phyloP scores from a whole-genome alignment of 2,888 invertebrate species.

The Idaea straminata region DNA sequence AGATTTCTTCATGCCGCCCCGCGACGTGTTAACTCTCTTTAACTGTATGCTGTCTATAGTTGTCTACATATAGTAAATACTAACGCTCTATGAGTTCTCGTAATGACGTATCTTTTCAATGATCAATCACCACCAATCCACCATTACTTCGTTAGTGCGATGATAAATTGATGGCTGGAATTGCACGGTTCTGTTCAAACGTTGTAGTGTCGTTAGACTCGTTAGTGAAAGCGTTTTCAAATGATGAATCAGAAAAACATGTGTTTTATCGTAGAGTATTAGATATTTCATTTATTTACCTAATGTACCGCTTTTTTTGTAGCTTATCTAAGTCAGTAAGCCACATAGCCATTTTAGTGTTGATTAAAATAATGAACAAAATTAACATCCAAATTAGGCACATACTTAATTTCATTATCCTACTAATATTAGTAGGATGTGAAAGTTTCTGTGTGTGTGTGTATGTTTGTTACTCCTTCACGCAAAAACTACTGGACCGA shows the following conservation, averaged over 20 bases:
- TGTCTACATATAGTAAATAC: not conserved
- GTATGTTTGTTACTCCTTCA: too few species aligned
- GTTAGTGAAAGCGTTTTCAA: constrained; percentile 1
- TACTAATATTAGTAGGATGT: too few species aligned
- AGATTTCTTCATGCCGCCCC: too few species aligned
- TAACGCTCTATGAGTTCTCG: not conserved
- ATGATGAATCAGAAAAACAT: not conserved
- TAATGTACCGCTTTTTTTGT: not conserved
- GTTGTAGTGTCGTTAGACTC: not conserved
- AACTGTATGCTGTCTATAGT: not conserved
- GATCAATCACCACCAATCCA: not conserved
- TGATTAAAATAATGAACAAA: too few species aligned
- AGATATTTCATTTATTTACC: not conserved
- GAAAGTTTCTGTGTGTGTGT: too few species aligned
- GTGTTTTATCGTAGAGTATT: not conserved
- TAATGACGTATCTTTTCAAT: not conserved
- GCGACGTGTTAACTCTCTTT: not conserved
- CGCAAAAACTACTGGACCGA: too few species aligned
- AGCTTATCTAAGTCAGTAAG: too few species aligned
- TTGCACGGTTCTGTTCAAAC: not conserved
- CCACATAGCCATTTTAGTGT: too few species aligned
- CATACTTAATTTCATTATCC: too few species aligned
- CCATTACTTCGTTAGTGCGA: not conserved
- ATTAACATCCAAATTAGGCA: too few species aligned
- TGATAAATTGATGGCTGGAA: not conserved